Base-by-base conservation (phyloP, 1,140 invertebrate species). In the Lutraria rhynchaena region DNA sequence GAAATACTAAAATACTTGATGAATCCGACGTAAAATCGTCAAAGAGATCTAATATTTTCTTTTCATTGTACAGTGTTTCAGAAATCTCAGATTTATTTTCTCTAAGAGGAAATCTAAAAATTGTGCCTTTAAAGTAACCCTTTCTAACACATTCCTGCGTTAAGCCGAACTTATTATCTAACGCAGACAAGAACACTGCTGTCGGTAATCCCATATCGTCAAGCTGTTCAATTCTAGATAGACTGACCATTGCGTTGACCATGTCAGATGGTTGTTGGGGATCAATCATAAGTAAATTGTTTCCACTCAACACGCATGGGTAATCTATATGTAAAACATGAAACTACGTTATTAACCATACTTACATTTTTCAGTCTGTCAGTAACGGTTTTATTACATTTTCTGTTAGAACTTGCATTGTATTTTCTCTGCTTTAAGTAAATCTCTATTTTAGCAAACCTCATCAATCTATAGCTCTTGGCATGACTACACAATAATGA, bases 21-120 rank as follows among this genome's bases (percentile, higher is more conserved):
- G 87, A 76, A 27, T 85, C 83, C 3, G 65, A n/a, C 22, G 74
- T 70, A 37, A 89, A 85, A n/a, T 75, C 57, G 1, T 71, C 46
- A 24, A 89, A 88, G 0, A 90, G 60, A 55, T 83, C 53, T 41
- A 55, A 33, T 15, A 90, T 73, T 53, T 86, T 86, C 17, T 81
- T 51, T 58, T 75, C 58, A 19, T 77, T 44, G 70, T 88, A 88
- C 35, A 85, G 9, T 0, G 60, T 85, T 35, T 75, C 71, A 15
- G 85, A 86, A 15, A 87, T 58, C 27, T 60, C 33, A 7, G 78
- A 83, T 24, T 15, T 2, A 31, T 63, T 53, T 22, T 83, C 87
- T 58, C 90, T 83, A 17, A 91, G 80, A 19, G 90, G 89, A 61
- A 91, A 87, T 49, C 90, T 63, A 31, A 91, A 90, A 46, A 91